Evolutionary conservation across 2,888 invertebrate species (phyloP).

Genomic region (Lithophane ornitopus): DNA sequence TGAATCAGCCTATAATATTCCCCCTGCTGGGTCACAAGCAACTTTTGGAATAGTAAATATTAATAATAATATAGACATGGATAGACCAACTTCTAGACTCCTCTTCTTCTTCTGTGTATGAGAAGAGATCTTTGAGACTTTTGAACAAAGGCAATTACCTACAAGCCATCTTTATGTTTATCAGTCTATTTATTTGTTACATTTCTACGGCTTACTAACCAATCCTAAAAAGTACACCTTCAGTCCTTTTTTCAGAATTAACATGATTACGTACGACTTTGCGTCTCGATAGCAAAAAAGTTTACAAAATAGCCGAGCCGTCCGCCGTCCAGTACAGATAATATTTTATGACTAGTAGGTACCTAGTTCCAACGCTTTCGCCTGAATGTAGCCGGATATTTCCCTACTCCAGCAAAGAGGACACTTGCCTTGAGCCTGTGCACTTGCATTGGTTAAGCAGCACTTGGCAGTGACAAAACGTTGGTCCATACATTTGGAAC

Average conservation of each 20-base stretch:
- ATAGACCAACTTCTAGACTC: too few relatives aligned
- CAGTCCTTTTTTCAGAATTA: slow-evolving; percentile 5
- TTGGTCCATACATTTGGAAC: slow-evolving; percentile 22
- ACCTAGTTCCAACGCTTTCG: neutral
- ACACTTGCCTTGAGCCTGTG: slow-evolving; percentile 35
- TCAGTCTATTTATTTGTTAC: neutral
- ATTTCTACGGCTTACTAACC: neutral
- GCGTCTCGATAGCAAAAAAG: neutral
- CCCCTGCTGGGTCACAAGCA: too few relatives aligned
- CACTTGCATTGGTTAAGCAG: slow-evolving; percentile 41
- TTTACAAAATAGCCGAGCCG: neutral
- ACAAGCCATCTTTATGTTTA: neutral
- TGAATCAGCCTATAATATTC: too few relatives aligned
- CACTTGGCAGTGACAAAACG: slow-evolving; percentile 50
- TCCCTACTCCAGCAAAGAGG: slow-evolving; percentile 26
- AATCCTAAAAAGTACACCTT: neutral
- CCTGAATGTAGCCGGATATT: slow-evolving; percentile 34
- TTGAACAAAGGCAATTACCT: neutral
- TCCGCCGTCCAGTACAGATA: neutral
- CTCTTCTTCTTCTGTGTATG: too few relatives aligned
- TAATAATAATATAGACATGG: neutral
- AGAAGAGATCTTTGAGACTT: neutral
- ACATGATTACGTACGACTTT: neutral
- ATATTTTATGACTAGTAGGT: neutral
- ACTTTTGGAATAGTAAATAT: neutral